Base-by-base conservation (phyloP, 2,888 invertebrate species). In the Thysanoteuthis rhombus region DNA sequence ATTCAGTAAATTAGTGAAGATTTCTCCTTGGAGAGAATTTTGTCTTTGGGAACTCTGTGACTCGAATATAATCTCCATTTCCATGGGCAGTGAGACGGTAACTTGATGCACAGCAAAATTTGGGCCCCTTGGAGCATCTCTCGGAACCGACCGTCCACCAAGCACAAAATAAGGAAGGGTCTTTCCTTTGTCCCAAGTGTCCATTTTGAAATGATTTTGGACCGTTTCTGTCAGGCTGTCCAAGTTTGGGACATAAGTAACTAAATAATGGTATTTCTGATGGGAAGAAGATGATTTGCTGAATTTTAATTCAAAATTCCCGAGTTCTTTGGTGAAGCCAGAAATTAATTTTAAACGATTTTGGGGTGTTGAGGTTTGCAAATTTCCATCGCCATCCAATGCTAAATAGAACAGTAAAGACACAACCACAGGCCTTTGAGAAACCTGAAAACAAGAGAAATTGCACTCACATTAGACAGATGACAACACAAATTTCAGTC, bases 31-130 rank as follows among this genome's bases (percentile, higher is more conserved):
- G 28, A 97, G 94, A 75, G 95, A 94, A 47, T 97, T 94, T 97
- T 95, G 95, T 98, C 98, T 22, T 98, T 98, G 93, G 94, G 95
- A 94, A 93, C 97, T 97, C 3, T 95, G 96, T 0, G 98, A 98
- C 94, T 99, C 98, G 96, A 98, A 99, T 0, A 98, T 98, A 0
- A 99, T 96, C 96, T 99, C 99, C 94, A 99, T 97, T 0, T 98
- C 98, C 95, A 99, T 98, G 0, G 99, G 99, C 0, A 98, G 97
- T 95, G 95, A 95, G 22, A 96, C 95, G 40, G 97, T 97, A 45
- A 97, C 95, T 93, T 97, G 96, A 93, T 96, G 96, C 3, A 97
- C 97, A 93, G 97, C 95, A 92, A 97, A 96, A 95, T 97, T 97
- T 32, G 97, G 96, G 91, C 95, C 95, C n/a, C 95, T 96, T 25